Evolutionary conservation across 2,113 vertebrate species (phyloP).

Genomic region (Prunella himalayana): DNA sequence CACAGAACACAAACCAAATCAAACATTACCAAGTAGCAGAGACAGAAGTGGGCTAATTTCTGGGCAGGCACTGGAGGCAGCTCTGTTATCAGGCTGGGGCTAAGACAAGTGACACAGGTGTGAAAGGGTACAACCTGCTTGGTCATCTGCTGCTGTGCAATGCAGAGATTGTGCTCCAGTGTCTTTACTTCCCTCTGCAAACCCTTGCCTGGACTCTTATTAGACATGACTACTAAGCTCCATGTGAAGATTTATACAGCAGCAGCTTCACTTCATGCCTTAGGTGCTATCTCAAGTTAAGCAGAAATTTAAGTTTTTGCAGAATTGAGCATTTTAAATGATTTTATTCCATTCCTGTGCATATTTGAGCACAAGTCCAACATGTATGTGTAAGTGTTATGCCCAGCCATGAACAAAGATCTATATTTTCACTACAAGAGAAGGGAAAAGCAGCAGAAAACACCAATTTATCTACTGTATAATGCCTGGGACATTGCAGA

Average conservation of each 20-base stretch:
- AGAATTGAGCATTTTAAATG: background rate
- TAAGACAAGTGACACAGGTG: background rate
- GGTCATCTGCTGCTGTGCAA: background rate
- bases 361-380: background rate
- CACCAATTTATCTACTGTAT: background rate
- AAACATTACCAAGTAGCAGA: background rate
- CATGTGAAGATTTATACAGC: background rate
- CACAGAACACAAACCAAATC: rapidly evolving
- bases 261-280: background rate
- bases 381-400: background rate
- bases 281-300: background rate
- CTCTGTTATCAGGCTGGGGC: background rate
- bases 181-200: background rate
- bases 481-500: background rate
- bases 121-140: background rate
- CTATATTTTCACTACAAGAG: background rate
- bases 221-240: background rate
- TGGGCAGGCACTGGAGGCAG: background rate
- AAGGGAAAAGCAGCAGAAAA: background rate
- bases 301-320: background rate
- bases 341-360: background rate
- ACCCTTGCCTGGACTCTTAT: background rate
- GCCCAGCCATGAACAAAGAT: background rate
- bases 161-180: background rate
- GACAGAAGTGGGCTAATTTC: background rate